Evolutionary conservation across 2,797 vertebrate genomes (phyloP).

Genomic region (Cyclopterus lumpus): DNA sequence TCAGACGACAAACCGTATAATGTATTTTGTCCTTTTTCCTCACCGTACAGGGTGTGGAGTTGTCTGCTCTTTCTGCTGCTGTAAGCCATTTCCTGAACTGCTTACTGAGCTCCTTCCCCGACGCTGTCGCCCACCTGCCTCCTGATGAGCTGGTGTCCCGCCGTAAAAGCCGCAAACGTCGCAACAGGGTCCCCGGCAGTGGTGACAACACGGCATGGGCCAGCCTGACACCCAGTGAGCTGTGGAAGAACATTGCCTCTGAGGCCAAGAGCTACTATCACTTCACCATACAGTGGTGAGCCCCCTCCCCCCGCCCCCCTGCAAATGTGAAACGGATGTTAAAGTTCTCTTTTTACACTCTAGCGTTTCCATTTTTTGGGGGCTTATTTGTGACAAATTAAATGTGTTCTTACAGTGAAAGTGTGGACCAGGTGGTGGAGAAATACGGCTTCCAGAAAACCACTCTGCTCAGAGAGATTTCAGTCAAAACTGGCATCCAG

Average conservation of each 20-base stretch:
- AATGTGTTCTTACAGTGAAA: constrained; percentile 84
- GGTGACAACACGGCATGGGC: constrained; percentile 97
- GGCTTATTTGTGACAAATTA: not conserved
- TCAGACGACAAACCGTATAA: not conserved
- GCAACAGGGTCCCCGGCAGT: constrained; percentile 91
- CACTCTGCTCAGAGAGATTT: constrained; percentile 95
- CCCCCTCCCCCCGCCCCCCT: not conserved
- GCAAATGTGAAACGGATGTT: constrained; percentile 15
- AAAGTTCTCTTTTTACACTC: constrained; percentile 45
- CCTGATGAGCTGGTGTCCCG: constrained; percentile 95
- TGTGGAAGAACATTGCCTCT: constrained; percentile 94
- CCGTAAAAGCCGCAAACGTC: constrained; percentile 93
- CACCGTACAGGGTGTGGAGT: constrained; percentile 89
- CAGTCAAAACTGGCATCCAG: constrained; percentile 97
- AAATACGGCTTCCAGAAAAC: constrained; percentile 92
- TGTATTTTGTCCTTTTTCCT: not conserved
- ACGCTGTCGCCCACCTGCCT: constrained; percentile 94
- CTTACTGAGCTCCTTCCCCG: constrained; percentile 96
- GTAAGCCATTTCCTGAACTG: constrained; percentile 99
- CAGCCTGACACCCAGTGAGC: constrained; percentile 92
- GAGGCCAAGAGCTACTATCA: constrained; percentile 95
- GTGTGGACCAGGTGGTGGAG: constrained; percentile 94
- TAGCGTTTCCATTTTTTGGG: not conserved
- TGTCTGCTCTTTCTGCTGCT: constrained; percentile 95
- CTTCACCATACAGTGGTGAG: constrained; percentile 91